A percentile compares a stretch with the other conserved stretches of the same genome.
These are phyloP conservation scores for Gymnobelideus leadbeateri DNA, from an alignment of 2,113 vertebrate species.

Conservation along the genomic window DNA sequence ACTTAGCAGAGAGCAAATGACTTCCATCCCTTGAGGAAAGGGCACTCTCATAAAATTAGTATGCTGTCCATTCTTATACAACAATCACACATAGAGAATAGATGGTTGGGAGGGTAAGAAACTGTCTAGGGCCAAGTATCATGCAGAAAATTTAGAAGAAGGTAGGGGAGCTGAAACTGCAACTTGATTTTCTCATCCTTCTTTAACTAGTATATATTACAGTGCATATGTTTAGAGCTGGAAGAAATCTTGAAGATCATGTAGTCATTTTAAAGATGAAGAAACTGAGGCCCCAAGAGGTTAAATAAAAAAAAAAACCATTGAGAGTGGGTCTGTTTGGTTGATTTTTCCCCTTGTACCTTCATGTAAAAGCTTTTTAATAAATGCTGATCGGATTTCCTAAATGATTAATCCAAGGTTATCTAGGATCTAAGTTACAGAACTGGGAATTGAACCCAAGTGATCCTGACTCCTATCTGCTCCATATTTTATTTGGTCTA, in stretches of 20 bases:
- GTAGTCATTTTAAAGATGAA: background rate
- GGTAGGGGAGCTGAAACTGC: background rate
- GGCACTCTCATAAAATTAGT: background rate
- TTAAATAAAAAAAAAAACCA: background rate
- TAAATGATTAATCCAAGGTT: background rate
- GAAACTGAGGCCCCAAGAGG: background rate
- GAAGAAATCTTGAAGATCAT: background rate
- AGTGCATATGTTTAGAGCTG: background rate
- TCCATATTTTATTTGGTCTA: background rate
- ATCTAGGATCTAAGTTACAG: background rate
- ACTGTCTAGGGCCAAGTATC: background rate
- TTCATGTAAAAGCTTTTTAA: background rate
- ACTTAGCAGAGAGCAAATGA: constrained; percentile 4
- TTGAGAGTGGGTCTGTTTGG: background rate
- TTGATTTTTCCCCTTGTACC: background rate
- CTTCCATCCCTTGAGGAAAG: constrained; percentile 22
- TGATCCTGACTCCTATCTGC: background rate
- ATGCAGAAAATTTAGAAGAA: background rate
- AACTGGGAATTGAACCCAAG: background rate
- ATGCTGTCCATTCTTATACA: background rate
- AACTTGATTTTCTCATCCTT: background rate
- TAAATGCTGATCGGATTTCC: background rate
- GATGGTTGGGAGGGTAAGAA: background rate
- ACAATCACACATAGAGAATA: background rate
- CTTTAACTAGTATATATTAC: background rate